phyloP scores from a whole-genome alignment of 92 coral and sea anemone species.

The Parazoanthus swiftii region DNA sequence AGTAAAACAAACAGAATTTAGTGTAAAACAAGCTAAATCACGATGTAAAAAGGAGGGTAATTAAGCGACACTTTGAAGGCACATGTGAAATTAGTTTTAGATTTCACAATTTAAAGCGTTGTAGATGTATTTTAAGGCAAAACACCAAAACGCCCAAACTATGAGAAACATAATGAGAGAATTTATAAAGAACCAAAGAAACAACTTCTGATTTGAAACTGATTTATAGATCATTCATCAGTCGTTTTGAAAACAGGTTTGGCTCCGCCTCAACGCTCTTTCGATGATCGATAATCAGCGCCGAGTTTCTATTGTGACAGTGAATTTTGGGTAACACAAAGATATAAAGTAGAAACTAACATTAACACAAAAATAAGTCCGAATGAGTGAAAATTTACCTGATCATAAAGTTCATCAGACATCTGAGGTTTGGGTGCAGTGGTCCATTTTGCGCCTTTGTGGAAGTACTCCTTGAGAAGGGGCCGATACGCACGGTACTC shows the following conservation, averaged over 20 bases:
- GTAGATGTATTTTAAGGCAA: too few species aligned
- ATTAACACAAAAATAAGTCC: not conserved
- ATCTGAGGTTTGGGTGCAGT: constrained; percentile 70
- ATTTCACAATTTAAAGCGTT: too few species aligned
- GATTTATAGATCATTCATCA: too few species aligned
- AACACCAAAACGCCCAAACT: too few species aligned
- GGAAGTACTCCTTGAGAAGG: constrained; percentile 71
- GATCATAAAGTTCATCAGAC: constrained; percentile 59
- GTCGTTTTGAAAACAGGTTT: too few species aligned
- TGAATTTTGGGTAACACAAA: not conserved
- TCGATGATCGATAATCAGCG: not conserved
- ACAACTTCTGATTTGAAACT: not conserved
- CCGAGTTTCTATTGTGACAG: not conserved
- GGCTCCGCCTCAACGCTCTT: not conserved
- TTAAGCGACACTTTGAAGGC: too few species aligned
- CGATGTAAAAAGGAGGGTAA: too few species aligned
- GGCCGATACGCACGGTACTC: constrained; percentile 75
- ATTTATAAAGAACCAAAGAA: too few species aligned
- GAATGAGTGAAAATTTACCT: constrained; percentile 25
- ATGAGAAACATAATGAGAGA: too few species aligned
- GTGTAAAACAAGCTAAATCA: too few species aligned
- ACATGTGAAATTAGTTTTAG: too few species aligned
- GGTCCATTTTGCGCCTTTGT: constrained; percentile 71
- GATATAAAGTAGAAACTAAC: not conserved
- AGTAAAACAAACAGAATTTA: too few species aligned